A percentile compares a stretch with the other conserved stretches of the same genome.
These are phyloP conservation scores for Choristoneura fumiferana DNA, from an alignment of 1,140 invertebrate species.

Conservation along the genomic window DNA sequence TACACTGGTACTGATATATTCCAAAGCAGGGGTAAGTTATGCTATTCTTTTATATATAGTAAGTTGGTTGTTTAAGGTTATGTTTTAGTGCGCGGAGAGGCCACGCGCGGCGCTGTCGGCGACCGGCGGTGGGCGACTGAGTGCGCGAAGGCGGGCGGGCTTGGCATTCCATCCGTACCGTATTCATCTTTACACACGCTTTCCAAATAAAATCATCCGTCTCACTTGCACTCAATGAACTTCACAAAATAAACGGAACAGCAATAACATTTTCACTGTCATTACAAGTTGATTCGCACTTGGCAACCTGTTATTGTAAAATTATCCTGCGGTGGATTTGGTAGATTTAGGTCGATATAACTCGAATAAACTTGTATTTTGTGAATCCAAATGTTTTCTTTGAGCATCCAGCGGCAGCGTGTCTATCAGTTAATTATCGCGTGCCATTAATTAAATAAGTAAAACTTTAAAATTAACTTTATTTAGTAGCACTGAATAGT, in stretches of 20 bases:
- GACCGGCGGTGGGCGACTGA: slow-evolving; percentile 62
- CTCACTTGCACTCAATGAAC: background rate
- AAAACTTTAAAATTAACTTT: too few relatives aligned
- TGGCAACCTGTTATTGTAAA: background rate
- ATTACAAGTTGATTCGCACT: background rate
- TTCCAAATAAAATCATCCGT: slow-evolving; percentile 13
- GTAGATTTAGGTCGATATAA: background rate
- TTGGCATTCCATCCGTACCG: background rate
- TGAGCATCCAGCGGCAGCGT: too few relatives aligned
- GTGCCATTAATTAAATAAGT: too few relatives aligned
- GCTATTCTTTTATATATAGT: background rate
- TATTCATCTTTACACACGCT: background rate
- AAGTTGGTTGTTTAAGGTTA: slow-evolving; percentile 59
- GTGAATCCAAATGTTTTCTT: too few relatives aligned
- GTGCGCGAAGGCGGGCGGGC: slow-evolving; percentile 55
- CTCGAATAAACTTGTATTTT: too few relatives aligned
- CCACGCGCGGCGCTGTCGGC: slow-evolving; percentile 60
- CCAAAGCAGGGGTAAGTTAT: background rate
- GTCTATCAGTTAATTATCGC: too few relatives aligned
- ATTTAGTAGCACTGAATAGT: too few relatives aligned
- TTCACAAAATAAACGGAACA: background rate
- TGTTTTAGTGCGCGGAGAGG: slow-evolving; percentile 41
- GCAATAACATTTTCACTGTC: slow-evolving; percentile 1
- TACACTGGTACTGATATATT: background rate
- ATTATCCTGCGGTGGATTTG: background rate